phyloP scores from a whole-genome alignment of 2,888 invertebrate species.

The Azorinus chamasolen region DNA sequence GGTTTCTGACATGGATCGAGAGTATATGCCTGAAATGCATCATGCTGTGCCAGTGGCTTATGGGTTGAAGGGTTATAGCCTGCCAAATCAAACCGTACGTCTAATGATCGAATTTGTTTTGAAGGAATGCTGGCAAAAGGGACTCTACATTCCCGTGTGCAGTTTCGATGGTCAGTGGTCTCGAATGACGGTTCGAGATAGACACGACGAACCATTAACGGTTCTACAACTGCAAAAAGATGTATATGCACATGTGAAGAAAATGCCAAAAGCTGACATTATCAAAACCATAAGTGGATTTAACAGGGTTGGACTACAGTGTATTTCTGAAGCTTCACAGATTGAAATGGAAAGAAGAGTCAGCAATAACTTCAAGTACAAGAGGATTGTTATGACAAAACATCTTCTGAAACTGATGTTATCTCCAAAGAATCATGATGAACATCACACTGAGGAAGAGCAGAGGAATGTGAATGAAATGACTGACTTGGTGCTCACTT shows the following conservation, averaged over 20 bases:
- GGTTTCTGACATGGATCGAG: slow-evolving; percentile 40
- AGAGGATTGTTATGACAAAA: too few relatives aligned
- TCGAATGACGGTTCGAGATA: slow-evolving; percentile 8
- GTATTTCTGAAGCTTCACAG: not conserved
- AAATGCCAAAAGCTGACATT: not conserved
- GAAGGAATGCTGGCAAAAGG: slow-evolving; percentile 4
- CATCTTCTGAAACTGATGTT: too few relatives aligned
- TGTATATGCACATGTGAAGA: slow-evolving; percentile 16
- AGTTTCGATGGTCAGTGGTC: slow-evolving; percentile 45
- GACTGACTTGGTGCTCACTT: too few relatives aligned
- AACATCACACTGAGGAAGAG: not conserved
- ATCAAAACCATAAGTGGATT: not conserved
- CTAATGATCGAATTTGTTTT: slow-evolving; percentile 26
- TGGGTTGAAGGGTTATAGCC: slow-evolving; percentile 40
- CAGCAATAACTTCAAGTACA: not conserved
- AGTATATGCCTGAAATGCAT: slow-evolving; percentile 30
- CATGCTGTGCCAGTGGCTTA: slow-evolving; percentile 39
- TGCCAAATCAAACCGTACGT: slow-evolving; percentile 16
- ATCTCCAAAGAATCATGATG: too few relatives aligned
- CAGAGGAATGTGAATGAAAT: too few relatives aligned
- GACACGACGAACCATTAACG: slow-evolving; percentile 25
- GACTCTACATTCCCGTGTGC: slow-evolving; percentile 29
- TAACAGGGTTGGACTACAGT: too few relatives aligned
- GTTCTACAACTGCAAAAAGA: slow-evolving; percentile 28
- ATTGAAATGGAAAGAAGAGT: not conserved